These are phyloP conservation scores for Microtus pennsylvanicus DNA, from an alignment of 2,113 vertebrate genomes.

Conservation along the genomic window DNA sequence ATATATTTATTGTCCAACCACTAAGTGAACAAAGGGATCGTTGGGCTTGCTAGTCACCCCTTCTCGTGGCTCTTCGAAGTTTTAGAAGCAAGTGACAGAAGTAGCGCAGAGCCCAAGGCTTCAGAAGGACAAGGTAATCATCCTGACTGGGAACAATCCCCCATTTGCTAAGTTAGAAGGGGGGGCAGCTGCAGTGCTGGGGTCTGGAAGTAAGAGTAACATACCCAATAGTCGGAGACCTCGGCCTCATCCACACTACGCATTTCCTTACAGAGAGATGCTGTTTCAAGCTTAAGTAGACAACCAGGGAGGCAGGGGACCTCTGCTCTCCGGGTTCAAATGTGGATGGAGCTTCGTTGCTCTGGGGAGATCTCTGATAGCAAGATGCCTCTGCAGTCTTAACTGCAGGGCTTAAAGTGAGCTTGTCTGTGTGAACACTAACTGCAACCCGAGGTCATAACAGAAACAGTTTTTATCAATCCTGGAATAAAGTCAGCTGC, in stretches of 20 bases:
- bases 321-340: background rate
- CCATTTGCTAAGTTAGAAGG: background rate
- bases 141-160: background rate
- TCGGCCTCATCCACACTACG: background rate
- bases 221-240: background rate
- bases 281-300: background rate
- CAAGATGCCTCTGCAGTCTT: background rate
- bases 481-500: background rate
- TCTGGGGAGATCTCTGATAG: background rate
- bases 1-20: background rate
- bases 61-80: background rate
- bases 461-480: background rate
- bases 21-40: background rate
- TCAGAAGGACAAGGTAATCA: background rate
- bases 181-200: background rate
- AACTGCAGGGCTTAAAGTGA: background rate
- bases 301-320: background rate
- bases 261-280: conserved; percentile 26
- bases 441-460: background rate
- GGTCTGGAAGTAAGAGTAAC: background rate
- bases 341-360: background rate
- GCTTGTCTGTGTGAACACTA: background rate
- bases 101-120: background rate
- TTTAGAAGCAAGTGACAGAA: background rate
- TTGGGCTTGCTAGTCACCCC: background rate